These are phyloP conservation scores for Gisinianus flammeolus DNA, from an alignment of 2,888 invertebrate species.

Conservation along the genomic window DNA sequence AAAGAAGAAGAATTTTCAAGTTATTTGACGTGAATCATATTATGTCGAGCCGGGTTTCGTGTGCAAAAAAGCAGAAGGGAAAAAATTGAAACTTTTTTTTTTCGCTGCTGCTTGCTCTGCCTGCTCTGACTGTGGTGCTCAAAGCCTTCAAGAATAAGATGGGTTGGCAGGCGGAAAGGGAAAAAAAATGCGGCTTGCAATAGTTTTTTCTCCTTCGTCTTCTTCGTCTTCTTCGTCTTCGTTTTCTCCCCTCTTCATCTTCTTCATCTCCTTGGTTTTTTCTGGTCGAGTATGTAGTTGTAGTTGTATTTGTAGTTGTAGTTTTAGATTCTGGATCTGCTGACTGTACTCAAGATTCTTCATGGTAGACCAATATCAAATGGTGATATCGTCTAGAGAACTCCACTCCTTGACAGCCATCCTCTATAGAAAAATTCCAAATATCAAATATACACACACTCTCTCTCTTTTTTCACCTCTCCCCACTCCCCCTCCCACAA, in stretches of 20 bases:
- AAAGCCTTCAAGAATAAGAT: slow-evolving; percentile 14
- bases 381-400: slow-evolving; percentile 7
- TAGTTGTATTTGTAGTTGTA: too few species aligned
- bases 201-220: background rate
- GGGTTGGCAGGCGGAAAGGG: slow-evolving; percentile 10
- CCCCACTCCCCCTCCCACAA: too few species aligned
- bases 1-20: slow-evolving; percentile 29
- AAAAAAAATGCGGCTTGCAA: slow-evolving; percentile 28
- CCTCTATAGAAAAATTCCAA: too few species aligned
- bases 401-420: slow-evolving; percentile 23
- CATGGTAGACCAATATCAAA: slow-evolving; percentile 1
- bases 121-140: background rate
- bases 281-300: too few species aligned
- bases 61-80: slow-evolving; percentile 39
- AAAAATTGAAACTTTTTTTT: slow-evolving; percentile 6
- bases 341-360: background rate
- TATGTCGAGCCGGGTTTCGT: slow-evolving; percentile 29
- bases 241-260: background rate
- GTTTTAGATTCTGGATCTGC: background rate
- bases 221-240: background rate
- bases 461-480: too few species aligned
- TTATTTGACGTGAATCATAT: slow-evolving; percentile 45
- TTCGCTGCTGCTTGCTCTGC: background rate
- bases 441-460: too few species aligned
- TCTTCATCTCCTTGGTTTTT: too few species aligned